Conservation (phyloP, 2,113 vertebrate species). For the Bostrychus sinensis region DNA sequence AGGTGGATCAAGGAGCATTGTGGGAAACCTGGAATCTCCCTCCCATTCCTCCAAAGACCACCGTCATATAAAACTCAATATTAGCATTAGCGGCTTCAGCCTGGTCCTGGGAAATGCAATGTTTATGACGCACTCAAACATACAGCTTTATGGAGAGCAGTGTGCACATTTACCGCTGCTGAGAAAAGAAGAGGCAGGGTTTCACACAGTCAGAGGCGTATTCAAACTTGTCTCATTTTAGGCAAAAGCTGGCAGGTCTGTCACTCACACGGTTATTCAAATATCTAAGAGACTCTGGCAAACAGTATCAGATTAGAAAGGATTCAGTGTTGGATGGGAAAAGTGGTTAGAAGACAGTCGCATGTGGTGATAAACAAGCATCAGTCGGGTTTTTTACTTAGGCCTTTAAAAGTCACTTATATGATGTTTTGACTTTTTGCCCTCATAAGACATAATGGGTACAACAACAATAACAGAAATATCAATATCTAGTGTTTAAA, state of each 20-base stretch:
- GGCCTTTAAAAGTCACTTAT: no score
- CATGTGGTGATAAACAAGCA: background rate
- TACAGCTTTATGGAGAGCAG: constrained; percentile 16
- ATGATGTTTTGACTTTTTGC: no score
- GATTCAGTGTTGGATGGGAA: constrained; percentile 29
- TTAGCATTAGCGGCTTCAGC: constrained; percentile 68
- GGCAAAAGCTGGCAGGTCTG: constrained; percentile 8
- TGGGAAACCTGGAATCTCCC: constrained; percentile 79
- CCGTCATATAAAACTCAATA: constrained; percentile 61
- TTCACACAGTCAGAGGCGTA: constrained; percentile 33
- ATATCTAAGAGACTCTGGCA: constrained; percentile 1
- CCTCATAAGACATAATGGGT: no score
- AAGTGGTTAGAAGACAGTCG: constrained; percentile 6
- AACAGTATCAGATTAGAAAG: constrained; percentile 4
- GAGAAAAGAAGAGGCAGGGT: constrained; percentile 37
- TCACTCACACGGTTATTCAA: constrained; percentile 4
- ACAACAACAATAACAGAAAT: no score
- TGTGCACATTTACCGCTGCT: constrained; percentile 17
- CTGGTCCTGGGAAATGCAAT: constrained; percentile 72
- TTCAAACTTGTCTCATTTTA: constrained; percentile 15
- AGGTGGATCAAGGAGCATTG: constrained; percentile 69
- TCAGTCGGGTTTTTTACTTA: no score
- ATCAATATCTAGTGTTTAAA: no score
- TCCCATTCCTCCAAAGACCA: constrained; percentile 62
- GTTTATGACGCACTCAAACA: constrained; percentile 46